Evolutionary conservation across 30 jellyfish, hydroid and myxozoan genomes (phyloP).

Genomic region (Aurelia aurita): DNA sequence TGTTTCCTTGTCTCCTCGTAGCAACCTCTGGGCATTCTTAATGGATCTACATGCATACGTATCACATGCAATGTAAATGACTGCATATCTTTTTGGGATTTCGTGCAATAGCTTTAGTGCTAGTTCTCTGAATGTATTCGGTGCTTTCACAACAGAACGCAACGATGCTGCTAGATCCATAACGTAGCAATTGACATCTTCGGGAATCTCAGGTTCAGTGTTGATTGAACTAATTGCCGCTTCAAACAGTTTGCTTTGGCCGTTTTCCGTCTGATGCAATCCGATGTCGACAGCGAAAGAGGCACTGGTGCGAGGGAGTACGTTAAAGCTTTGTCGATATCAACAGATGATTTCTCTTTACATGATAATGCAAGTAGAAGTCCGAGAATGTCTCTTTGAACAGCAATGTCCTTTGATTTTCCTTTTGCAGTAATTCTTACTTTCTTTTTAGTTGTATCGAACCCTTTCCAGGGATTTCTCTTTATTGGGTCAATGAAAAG

Average conservation of each 20-base stretch:
- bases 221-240: slow-evolving; percentile 28
- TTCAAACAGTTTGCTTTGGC: slow-evolving; percentile 45
- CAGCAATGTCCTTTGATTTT: slow-evolving; percentile 12
- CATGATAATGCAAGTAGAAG: not conserved
- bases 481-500: slow-evolving; percentile 24
- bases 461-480: slow-evolving; percentile 20
- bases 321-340: slow-evolving; percentile 41
- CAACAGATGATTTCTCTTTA: not conserved
- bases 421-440: not conserved
- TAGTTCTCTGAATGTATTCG: slow-evolving; percentile 13
- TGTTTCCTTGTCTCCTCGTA: slow-evolving; percentile 5
- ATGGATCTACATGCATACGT: slow-evolving; percentile 22
- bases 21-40: slow-evolving; percentile 19
- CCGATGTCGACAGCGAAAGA: slow-evolving; percentile 27
- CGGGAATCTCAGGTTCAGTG: slow-evolving; percentile 14
- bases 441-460: not conserved
- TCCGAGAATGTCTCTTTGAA: slow-evolving; percentile 41
- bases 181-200: slow-evolving; percentile 20
- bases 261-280: slow-evolving; percentile 38
- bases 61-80: slow-evolving; percentile 17
- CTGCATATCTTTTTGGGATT: too few relatives aligned
- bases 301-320: slow-evolving; percentile 49
- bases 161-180: slow-evolving; percentile 28
- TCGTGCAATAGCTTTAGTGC: slow-evolving; percentile 8
- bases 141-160: slow-evolving; percentile 11